Conservation (phyloP, 2,113 vertebrate species). For the Myotis brandtii region DNA sequence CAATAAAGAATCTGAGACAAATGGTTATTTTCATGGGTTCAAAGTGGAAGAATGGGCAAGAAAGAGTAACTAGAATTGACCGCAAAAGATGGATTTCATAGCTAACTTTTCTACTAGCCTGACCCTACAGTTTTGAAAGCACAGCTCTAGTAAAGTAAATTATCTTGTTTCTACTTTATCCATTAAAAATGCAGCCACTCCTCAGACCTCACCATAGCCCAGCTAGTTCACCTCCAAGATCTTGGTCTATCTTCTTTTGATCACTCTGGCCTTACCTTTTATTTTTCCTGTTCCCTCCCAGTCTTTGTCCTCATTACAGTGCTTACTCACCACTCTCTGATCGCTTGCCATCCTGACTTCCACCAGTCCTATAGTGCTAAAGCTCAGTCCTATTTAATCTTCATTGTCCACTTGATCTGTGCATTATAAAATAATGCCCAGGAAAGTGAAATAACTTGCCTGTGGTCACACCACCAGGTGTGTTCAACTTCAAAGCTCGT, state of each 20-base stretch:
- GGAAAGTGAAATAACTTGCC: constrained; percentile 1
- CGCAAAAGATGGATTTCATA: background rate
- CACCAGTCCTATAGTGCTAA: background rate
- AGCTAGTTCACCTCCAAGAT: background rate
- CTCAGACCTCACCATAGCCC: background rate
- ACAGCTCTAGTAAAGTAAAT: background rate
- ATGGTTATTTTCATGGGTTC: background rate
- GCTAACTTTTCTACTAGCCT: background rate
- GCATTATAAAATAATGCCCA: constrained; percentile 33
- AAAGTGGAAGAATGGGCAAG: background rate
- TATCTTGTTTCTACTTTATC: background rate
- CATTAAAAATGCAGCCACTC: background rate
- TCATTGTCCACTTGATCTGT: constrained; percentile 31
- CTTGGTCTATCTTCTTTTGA: constrained; percentile 30
- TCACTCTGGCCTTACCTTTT: constrained; percentile 35
- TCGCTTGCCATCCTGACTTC: constrained; percentile 46
- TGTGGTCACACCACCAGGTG: constrained; percentile 17
- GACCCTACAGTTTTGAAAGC: background rate
- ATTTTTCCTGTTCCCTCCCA: background rate
- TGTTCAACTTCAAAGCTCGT: constrained; percentile 35
- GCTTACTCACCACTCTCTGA: constrained; percentile 48
- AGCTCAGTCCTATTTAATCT: background rate
- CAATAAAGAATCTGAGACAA: background rate
- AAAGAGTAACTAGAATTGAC: background rate
- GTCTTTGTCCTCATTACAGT: constrained; percentile 5